Percentiles rank a stretch among this genome's conserved stretches.
Evolutionary conservation across 2,113 vertebrate genomes (phyloP).

Genomic region (Prochilodus magdalenae): DNA sequence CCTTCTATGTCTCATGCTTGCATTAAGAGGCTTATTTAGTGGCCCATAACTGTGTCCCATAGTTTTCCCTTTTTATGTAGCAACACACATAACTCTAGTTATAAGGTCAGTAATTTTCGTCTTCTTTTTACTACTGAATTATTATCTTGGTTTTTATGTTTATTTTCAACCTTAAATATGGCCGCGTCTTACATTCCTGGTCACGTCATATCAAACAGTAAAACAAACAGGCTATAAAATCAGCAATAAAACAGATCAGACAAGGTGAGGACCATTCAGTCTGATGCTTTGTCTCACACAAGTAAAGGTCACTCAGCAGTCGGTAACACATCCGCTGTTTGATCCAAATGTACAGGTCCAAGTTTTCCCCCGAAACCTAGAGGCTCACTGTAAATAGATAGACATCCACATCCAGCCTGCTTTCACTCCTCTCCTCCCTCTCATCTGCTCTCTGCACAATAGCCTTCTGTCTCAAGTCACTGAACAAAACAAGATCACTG

Average conservation of each 20-base stretch:
- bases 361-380: not conserved
- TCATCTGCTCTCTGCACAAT: slow-evolving; percentile 14
- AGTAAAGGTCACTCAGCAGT: not conserved
- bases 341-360: slow-evolving; percentile 10
- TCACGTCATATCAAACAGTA: no score
- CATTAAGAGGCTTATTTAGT: no score
- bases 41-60: no score
- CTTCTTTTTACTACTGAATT: not conserved
- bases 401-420: not conserved
- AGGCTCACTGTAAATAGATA: not conserved
- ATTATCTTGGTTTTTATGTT: not conserved
- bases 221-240: not conserved
- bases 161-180: not conserved
- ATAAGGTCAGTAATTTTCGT: not conserved
- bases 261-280: no score
- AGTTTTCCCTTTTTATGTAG: not conserved
- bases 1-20: no score
- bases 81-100: not conserved
- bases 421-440: not conserved
- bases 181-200: no score
- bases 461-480: slow-evolving; percentile 29
- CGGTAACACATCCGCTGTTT: not conserved
- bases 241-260: not conserved
- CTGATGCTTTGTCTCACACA: not conserved
- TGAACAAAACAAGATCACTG: slow-evolving; percentile 1